Base-by-base conservation (phyloP, 23 tunicate species). In the Corella eumyota region DNA sequence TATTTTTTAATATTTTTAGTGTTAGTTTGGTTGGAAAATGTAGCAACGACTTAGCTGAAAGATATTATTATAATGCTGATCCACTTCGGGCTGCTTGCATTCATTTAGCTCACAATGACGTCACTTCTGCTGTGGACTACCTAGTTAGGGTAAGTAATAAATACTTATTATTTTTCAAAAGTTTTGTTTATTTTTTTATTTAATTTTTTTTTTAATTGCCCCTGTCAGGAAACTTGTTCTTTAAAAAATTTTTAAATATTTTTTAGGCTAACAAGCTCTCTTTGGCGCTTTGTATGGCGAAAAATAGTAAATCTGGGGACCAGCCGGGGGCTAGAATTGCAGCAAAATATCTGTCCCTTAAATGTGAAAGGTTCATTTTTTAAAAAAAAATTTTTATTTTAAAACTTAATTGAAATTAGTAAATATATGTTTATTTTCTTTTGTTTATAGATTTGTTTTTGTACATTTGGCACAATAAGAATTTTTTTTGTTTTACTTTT, bases 51-150 rank as follows among this genome's bases (percentile, higher is more conserved):
- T 61, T 76, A 11, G 66, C 85, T 2, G 21, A 49, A 5, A 46
- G 64, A 0, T 44, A 47, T 22, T 71, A 55, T 69, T 11, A 51
- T 56, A 64, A 71, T 32, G 78, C 87, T 7, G 77, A 78, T 1
- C 79, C 85, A 2, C 77, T 38, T 30, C 61, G 62, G 17, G 79
- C 95, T 29, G 95, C 95, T 22, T 52, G 70, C 15, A 50, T 78
- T 6, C 56, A 67, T 32, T 44, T 86, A 24, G 74, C 95, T 3
- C 56, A 59, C 61, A 52, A 76, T 56, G 71, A 86, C 50, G 62
- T 46, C 62, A 17, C 25, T 32, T 59, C 61, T 9, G 95, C 95
- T 25, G 36, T 86, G 26, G 36, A 67, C 50, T 58, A 55, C 46
- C 65, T 86, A 0, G 60, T 86, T 21, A 70, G 64, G 58, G 78